Base-by-base conservation (phyloP, 2,797 vertebrate species). In the Sebastiscus tertius region DNA sequence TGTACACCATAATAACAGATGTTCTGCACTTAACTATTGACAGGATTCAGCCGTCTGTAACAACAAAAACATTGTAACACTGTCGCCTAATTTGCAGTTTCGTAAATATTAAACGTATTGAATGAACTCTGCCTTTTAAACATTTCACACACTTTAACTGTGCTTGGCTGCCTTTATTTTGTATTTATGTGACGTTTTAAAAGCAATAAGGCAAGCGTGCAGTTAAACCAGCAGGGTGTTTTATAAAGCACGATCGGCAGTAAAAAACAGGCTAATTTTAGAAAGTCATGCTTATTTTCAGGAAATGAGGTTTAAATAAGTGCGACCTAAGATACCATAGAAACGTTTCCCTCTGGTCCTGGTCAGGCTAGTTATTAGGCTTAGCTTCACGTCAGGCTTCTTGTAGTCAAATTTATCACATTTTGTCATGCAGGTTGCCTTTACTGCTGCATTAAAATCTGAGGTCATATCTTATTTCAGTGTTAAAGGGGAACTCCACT, bases 41-140 rank as follows among this genome's bases (percentile, higher is more conserved):
- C 79, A 63, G 60, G 65, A 55, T 87, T 74, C 69, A 24, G 55
- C 36, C 46, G n/a, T 77, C 67, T 77, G 70, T 39, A 76, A 46
- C 77, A 81, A 59, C 24, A 68, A 70, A 86, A 72, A 64, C 66
- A 87, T 75, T 74, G 58, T 63, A 55, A 49, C 16, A 62, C 79
- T 55, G 67, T 31, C 8, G 49, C 49, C 49, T 52, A 52, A 34
- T 77, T 72, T 74, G n/a, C 46, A 68, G 42, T 64, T 61, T 55
- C 6, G 46, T 63, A 72, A 73, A 75, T 55, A 49, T 77, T 34
- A 73, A 67, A 70, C 60, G 65, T 60, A 58, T 67, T 71, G 68
- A 84, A 80, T 76, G 24, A 83, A 69, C 54, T 8, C 9, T 61
- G 42, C 33, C 70, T 76, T 64, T 22, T 42, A 11, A 71, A 46